Evolutionary conservation across 2,797 vertebrate genomes (phyloP), one percentile per base, ranked within the genome.

Genomic region (Petrocephalus schoutedeni): DNA sequence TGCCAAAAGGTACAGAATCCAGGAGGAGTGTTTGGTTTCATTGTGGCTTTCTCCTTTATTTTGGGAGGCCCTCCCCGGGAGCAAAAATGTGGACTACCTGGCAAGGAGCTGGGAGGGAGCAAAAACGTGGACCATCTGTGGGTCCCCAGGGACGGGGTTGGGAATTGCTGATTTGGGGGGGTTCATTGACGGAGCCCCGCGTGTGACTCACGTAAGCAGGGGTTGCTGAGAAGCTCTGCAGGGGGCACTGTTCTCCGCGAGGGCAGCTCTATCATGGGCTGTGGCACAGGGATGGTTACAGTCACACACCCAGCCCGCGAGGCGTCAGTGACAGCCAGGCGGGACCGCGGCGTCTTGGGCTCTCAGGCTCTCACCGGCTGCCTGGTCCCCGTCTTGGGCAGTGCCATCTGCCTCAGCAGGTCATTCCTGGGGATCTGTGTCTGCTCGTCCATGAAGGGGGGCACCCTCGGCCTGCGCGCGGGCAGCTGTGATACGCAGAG

Each of bases 401-500:
- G 8, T 0, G 85, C 0, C 4, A 95, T 91, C 91, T 90, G 92
- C 87, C 85, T 51, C 90, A 91, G 91, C 90, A 92, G 90, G 89
- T 21, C 90, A 10, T 93, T 91, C 77, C 92, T 36, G 0, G 93
- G 7, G 87, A 96, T 86, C 93, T 96, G 95, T 0, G 93, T 95
- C 45, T 93, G 89, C 1, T 91, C 67, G 87, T 96, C 95, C 0
- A 94, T 91, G 91, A 96, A 96, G 88, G 93, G 51, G 86, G 96
- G 93, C 92, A 95, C 95, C 89, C 94, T 93, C 89, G 91, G 93
- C 85, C 3, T 92, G 87, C 2, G 90, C 23, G 0, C 14, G 8
- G 28, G 8, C 4, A 3, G 49, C 82, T 56, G 49, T 28, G 5
- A 84, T 19, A 49, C 12, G 16, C n/a, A 83, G 49, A 56, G 28